These are phyloP conservation scores for Lophochroa leadbeateri DNA, from an alignment of 2,113 vertebrate species.

Conservation along the genomic window DNA sequence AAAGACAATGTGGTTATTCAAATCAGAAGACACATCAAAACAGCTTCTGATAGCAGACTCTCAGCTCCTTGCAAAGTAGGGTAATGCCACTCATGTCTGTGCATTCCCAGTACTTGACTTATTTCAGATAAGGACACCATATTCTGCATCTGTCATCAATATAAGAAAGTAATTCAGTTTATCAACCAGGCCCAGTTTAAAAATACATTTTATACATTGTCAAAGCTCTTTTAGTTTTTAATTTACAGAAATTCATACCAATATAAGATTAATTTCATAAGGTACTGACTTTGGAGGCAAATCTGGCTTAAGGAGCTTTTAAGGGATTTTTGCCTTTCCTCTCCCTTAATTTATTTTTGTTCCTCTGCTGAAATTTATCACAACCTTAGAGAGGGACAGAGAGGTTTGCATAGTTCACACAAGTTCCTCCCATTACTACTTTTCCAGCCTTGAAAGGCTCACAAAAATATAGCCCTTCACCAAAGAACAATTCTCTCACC, in stretches of 20 bases:
- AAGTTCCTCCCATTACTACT: neutral
- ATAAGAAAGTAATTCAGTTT: neutral
- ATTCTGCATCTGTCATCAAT: neutral
- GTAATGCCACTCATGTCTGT: neutral
- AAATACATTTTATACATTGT: neutral
- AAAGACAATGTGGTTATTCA: neutral
- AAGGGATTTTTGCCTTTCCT: neutral
- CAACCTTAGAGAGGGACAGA: neutral
- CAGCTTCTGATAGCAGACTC: neutral
- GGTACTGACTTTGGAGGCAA: neutral
- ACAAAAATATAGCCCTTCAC: neutral
- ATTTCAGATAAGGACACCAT: neutral
- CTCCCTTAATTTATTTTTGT: neutral
- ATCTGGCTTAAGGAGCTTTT: neutral
- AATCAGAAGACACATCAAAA: neutral
- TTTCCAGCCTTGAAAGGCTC: neutral
- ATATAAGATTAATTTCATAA: neutral
- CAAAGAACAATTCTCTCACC: neutral
- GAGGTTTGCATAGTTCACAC: accelerated
- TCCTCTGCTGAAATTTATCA: neutral
- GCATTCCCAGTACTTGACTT: neutral
- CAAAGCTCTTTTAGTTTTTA: neutral
- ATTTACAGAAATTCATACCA: neutral
- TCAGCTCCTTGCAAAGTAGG: neutral
- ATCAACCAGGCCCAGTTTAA: neutral